Base-by-base conservation (phyloP, 2,888 invertebrate species). In the Philhelius pedissequus region DNA sequence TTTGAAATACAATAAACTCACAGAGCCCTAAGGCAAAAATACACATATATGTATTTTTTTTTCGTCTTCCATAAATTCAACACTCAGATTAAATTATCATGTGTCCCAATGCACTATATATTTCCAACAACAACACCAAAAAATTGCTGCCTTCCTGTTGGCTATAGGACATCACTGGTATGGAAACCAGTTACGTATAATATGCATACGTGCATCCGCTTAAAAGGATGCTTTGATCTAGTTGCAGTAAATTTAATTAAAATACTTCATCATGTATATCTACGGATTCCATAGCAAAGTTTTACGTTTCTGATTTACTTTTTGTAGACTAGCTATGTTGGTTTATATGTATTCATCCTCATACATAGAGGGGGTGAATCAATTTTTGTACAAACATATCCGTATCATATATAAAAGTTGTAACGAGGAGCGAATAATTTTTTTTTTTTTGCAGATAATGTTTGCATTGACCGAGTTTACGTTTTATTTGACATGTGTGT, bases 181-280 rank as follows among this genome's bases (percentile, higher is more conserved):
- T 48, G 45, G 6, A 48, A 13, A 48, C 13, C 22, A 48, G 48
- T 48, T 43, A 20, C 18, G 13, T 7, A 13, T 1, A n/a, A 48
- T 18, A 18, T 43, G 48, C 48, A 48, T 25, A 48, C 15, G 43
- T 43, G 48, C 48, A 48, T 48, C 40, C 76, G 69, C 60, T 52
- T 69, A 69, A 30, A 69, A 58, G 32, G 50, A 76, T 60, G 52
- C 52, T 76, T 76, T 60, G 69, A 69, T 69, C 69, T 52, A 76
- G 43, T 69, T 76, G n/a, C 76, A 69, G 43, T 43, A 60, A 76
- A 69, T 69, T 76, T 60, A 76, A 69, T 69, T 69, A 62, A 76
- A 76, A 76, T 60, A 25, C 60, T 69, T 20, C 52, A 60, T 13
- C 22, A 60, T 45, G 27, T 15, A 45, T 48, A 48, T 48, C 45